phyloP scores from a whole-genome alignment of 2,113 vertebrate species.

The Peromyscus polionotus region DNA sequence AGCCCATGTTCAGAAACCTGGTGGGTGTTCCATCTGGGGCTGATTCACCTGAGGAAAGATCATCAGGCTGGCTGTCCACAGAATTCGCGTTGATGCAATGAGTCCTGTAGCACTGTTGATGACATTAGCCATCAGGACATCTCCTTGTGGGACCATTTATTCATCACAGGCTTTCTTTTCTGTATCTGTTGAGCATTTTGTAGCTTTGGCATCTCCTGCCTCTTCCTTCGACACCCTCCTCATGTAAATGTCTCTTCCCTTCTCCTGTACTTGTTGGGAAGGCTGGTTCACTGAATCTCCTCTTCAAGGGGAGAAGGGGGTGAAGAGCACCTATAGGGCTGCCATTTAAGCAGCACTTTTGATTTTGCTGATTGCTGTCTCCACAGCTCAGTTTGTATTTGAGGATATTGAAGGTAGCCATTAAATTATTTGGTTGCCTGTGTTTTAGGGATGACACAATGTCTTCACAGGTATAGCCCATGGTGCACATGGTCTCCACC shows the following conservation, averaged over 20 bases:
- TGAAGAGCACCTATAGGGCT: fast-evolving
- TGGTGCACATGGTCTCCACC: not conserved
- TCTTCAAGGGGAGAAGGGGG: fast-evolving
- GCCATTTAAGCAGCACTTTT: not conserved
- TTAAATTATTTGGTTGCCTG: not conserved
- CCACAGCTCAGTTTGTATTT: not conserved
- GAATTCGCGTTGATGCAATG: no score
- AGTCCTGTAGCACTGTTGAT: no score
- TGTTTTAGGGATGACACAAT: not conserved
- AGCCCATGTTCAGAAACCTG: no score
- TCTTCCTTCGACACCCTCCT: not conserved
- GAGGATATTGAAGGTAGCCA: not conserved
- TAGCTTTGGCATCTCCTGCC: not conserved
- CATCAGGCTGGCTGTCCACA: no score
- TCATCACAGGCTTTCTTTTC: no score
- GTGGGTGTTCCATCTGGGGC: no score
- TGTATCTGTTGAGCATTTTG: no score
- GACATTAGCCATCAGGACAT: no score
- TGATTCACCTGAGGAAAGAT: no score
- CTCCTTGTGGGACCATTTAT: no score
- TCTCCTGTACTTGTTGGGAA: fast-evolving
- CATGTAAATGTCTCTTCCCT: fast-evolving
- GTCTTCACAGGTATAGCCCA: not conserved
- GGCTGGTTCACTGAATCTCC: fast-evolving
- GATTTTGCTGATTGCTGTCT: not conserved